Evolutionary conservation across 2,113 vertebrate genomes (phyloP).

Genomic region (Rhea americana): DNA sequence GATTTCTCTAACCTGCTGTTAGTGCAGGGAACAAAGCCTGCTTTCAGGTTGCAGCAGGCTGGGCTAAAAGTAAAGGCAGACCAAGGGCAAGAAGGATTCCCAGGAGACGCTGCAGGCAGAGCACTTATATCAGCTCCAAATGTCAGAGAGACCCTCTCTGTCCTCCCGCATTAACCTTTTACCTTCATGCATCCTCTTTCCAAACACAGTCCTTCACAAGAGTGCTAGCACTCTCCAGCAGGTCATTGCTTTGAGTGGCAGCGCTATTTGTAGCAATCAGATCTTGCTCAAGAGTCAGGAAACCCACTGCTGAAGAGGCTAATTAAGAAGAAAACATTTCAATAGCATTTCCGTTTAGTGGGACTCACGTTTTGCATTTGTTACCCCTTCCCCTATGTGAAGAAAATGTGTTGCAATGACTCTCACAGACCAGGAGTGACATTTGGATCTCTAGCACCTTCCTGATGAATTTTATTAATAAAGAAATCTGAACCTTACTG

Average conservation of each 20-base stretch:
- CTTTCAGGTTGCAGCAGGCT: not conserved
- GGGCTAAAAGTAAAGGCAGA: not conserved
- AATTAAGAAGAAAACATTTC: not conserved
- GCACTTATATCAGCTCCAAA: not conserved
- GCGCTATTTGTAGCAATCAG: conserved; percentile 7
- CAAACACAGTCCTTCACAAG: not conserved
- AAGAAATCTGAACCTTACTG: conserved; percentile 4
- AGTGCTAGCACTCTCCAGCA: not conserved
- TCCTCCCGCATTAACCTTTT: not conserved
- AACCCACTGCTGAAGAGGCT: not conserved
- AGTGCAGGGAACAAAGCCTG: not conserved
- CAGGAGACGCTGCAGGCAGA: not conserved
- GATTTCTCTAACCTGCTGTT: not conserved
- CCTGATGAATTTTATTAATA: not conserved
- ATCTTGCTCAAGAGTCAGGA: conserved; percentile 25
- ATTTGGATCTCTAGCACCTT: conserved; percentile 20
- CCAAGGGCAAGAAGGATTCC: not conserved
- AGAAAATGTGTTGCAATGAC: not conserved
- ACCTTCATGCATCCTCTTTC: not conserved
- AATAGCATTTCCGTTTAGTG: not conserved
- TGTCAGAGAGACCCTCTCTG: not conserved
- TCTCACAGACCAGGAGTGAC: not conserved
- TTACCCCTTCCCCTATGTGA: not conserved
- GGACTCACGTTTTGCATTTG: not conserved
- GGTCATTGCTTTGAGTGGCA: not conserved